Conservation (phyloP, 2,113 vertebrate genomes). For the Austrofundulus limnaeus region DNA sequence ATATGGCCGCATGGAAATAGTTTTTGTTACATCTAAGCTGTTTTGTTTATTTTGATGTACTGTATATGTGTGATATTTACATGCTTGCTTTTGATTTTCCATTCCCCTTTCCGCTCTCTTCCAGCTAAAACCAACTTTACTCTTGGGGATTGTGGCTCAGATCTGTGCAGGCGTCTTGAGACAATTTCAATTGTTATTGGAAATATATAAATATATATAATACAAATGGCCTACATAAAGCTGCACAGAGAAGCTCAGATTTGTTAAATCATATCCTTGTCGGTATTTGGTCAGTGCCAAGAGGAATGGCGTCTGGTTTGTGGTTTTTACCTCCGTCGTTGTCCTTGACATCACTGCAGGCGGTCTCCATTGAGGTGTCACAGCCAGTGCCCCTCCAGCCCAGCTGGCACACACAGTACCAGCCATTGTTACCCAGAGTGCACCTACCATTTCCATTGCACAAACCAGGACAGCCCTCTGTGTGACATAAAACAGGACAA, state of each 20-base stretch:
- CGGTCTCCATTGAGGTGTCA: conserved; percentile 97
- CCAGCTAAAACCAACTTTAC: not conserved
- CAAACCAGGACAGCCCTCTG: conserved; percentile 97
- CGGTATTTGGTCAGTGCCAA: conserved; percentile 35
- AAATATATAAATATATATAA: not conserved
- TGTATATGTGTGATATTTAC: not conserved
- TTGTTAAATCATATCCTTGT: conserved; percentile 39
- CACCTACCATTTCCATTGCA: conserved; percentile 98
- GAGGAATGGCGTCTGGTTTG: conserved; percentile 36
- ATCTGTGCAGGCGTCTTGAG: not conserved
- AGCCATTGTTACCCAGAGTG: conserved; percentile 94
- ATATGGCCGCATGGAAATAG: no score
- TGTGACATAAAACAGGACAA: conserved; percentile 69
- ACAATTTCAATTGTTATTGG: not conserved
- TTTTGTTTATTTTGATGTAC: not conserved
- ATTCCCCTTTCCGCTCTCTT: not conserved
- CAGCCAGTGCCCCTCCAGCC: conserved; percentile 97
- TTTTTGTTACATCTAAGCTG: not conserved
- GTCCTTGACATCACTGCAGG: conserved; percentile 94
- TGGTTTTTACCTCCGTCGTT: conserved; percentile 92
- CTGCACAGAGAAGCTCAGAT: conserved; percentile 25
- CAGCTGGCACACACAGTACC: conserved; percentile 98
- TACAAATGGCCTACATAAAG: conserved; percentile 12
- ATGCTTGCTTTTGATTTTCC: not conserved
- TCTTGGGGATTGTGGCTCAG: not conserved